These are phyloP conservation scores for Bubo bubo DNA, from an alignment of 2,113 vertebrate species.

Conservation along the genomic window DNA sequence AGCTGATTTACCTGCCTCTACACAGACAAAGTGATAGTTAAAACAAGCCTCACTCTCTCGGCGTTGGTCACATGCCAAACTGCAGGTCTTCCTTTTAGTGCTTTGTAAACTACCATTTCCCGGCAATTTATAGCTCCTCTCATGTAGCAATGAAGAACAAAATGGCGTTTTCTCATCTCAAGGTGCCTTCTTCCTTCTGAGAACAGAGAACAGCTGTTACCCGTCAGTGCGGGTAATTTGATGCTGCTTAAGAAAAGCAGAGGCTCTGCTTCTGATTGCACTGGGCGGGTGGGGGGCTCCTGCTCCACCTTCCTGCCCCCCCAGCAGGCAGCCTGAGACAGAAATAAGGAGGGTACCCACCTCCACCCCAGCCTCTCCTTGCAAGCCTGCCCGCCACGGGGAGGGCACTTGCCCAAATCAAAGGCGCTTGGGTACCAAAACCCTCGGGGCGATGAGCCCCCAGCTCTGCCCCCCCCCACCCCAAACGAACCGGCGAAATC, in stretches of 20 bases:
- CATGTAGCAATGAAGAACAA: background rate
- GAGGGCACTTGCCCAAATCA: background rate
- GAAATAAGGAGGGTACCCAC: background rate
- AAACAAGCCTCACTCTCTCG: background rate
- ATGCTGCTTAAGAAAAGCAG: background rate
- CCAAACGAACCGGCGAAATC: background rate
- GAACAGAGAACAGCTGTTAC: background rate
- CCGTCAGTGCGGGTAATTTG: fast-evolving
- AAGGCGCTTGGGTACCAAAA: background rate
- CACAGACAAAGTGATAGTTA: background rate
- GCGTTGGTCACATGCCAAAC: background rate
- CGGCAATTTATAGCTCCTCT: background rate
- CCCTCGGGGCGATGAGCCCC: background rate
- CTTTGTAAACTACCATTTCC: background rate
- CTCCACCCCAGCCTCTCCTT: background rate
- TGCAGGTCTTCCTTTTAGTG: background rate
- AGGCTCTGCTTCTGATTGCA: background rate
- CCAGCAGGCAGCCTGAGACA: background rate
- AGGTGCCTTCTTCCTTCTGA: background rate
- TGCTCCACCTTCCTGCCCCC: background rate
- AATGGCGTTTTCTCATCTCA: background rate
- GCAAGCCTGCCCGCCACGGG: fast-evolving
- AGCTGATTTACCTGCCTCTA: background rate
- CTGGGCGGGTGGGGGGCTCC: fast-evolving
- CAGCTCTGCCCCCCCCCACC: background rate